Base-by-base conservation (phyloP, 2,888 invertebrate genomes). In the Hipparchia sbordonii region DNA sequence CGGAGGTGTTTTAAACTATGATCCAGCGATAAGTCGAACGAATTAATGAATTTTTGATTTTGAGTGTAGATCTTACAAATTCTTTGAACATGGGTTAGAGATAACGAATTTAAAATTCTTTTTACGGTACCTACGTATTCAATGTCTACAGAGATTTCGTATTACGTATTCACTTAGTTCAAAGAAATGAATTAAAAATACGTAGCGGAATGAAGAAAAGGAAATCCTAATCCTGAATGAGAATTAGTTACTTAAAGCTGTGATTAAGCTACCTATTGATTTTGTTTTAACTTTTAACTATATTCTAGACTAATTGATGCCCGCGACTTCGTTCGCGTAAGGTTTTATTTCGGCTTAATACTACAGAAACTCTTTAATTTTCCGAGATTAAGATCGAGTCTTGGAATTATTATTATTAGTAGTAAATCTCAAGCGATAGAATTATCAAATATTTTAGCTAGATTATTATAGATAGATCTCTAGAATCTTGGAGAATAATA, bases 141-240 rank as follows among this genome's bases (percentile, higher is more conserved):
- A 12, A 12, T 39, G 12, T 12, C 33, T 39, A 60, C 60, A 60
- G 39, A 60, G 10, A 39, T 60, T 60, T 39, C 39, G 39, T 45
- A 60, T 56, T 56, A 54, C n/a, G 56, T 56, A 56, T 56, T 56
- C 56, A 56, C 56, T 56, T 13, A 13, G 56, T 56, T 56, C 56
- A 56, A 56, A 56, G 56, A 56, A 56, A 56, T 6, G 23, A 56
- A 56, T 56, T 56, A 13, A 56, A 6, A 56, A 56, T 56, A 13
- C 13, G 8, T 57, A 57, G 3, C 2, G 13, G 8, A 57, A 60
- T 6, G 45, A 39, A 61, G 45, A 39, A 45, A 60, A 60, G 12
- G 39, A 59, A 54, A 54, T 54, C 12, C 6, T 54, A 54, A 54
- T 6, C 5, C 13, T 23, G 2, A 13, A 23, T 57, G 57, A 8